Base-by-base conservation (phyloP, 92 coral and sea anemone species). In the Actinernus sp. region DNA sequence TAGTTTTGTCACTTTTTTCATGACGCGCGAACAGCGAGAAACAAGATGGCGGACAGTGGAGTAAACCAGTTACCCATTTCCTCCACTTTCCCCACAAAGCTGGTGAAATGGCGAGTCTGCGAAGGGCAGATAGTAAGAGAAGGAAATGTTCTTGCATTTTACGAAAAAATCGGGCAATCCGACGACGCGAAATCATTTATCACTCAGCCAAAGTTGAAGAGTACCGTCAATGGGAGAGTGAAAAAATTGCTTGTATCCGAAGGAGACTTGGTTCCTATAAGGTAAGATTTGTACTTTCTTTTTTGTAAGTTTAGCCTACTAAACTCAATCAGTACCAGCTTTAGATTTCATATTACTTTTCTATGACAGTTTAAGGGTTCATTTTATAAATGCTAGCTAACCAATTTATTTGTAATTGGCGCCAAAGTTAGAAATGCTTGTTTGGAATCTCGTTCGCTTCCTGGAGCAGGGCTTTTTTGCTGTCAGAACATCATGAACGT, bases 101-200 rank as follows among this genome's bases (percentile, higher is more conserved):
- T 95, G 54, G 55, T 68, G 14, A 86, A 93, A 78, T 95, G 99
- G 99, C 86, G 93, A 61, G 95, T 92, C 48, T 55, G 74, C 53
- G 81, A 79, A 1, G 91, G 91, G 45, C 73, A 88, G 44, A 83
- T 87, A 18, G 93, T 95, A 28, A 84, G 90, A 68, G 97, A 95
- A 88, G 97, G 99, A 63, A 84, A 85, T 58, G 91, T 95, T 65
- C 99, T 95, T 58, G 93, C 92, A 25, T 78, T 92, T 34, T 95
- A 95, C 48, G 88, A 94, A 73, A 86, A 79, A 61, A 43, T 73
- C 43, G 80, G 85, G 39, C 66, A 58, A 61, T 68, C 77, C 8
- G 82, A 65, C 9, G 49, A 55, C 17, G 27, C 74, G 49, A 85
- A 81, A 85, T 74, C 88, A 17, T 89, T 83, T 57, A 76, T 92